phyloP scores from a whole-genome alignment of 1,140 invertebrate genomes.

The Piezodorus guildinii region DNA sequence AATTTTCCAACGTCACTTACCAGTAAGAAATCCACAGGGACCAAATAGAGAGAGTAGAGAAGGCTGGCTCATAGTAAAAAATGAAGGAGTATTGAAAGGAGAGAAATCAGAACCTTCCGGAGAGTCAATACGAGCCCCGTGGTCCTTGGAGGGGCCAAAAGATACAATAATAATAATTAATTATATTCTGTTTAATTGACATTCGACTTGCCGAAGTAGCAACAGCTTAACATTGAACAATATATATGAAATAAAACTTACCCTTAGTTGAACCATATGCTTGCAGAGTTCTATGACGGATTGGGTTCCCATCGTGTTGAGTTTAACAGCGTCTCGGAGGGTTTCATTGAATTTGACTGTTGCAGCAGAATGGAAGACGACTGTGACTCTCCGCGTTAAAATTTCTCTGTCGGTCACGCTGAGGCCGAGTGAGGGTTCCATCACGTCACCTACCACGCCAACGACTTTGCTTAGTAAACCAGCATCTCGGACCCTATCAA shows the following conservation, averaged over 20 bases:
- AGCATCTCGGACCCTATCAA: constrained; percentile 35
- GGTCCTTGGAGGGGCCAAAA: no score
- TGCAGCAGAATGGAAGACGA: constrained; percentile 60
- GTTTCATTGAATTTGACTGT: constrained; percentile 40
- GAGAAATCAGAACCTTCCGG: no score
- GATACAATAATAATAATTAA: no score
- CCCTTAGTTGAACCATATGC: constrained; percentile 36
- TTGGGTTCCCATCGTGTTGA: constrained; percentile 33
- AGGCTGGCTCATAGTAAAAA: no score
- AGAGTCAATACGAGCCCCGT: no score
- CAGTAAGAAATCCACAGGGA: no score
- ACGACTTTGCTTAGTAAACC: constrained; percentile 40
- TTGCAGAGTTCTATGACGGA: constrained; percentile 33
- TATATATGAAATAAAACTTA: constrained; percentile 25
- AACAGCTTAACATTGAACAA: no score
- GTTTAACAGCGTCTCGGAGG: constrained; percentile 30
- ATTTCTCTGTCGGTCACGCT: constrained; percentile 31
- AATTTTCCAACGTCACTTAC: no score
- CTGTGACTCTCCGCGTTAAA: constrained; percentile 48
- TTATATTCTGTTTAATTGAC: no score
- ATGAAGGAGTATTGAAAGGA: no score
- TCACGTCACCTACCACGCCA: constrained; percentile 47
- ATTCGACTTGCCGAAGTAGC: no score
- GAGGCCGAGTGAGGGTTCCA: constrained; percentile 39
- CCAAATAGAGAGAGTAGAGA: no score